Conservation (phyloP, 2,797 vertebrate species). For the Octomys mimax region DNA sequence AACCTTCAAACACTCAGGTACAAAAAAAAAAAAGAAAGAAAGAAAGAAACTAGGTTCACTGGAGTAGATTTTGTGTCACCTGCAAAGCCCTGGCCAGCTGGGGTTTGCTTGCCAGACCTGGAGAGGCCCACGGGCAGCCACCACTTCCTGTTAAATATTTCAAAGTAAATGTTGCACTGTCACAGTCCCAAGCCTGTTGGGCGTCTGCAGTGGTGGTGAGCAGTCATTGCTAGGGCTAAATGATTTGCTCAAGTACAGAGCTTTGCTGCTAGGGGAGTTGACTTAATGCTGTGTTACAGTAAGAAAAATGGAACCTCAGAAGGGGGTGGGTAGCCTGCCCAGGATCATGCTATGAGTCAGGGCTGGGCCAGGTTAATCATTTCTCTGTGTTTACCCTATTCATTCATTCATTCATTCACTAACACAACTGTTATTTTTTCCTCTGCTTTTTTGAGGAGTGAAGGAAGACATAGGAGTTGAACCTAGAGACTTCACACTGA, state of each 20-base stretch:
- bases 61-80: neutral
- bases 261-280: neutral
- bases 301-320: neutral
- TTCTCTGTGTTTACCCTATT: neutral
- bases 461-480: neutral
- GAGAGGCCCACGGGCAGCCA: neutral
- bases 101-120: neutral
- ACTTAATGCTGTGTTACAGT: neutral
- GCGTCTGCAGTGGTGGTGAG: neutral
- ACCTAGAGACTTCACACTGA: neutral
- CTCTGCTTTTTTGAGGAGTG: neutral
- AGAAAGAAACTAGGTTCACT: too few relatives aligned
- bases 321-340: neutral
- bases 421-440: neutral
- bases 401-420: too few relatives aligned
- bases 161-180: neutral
- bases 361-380: neutral
- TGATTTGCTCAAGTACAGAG: neutral
- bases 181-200: neutral
- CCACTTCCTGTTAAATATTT: neutral
- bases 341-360: neutral
- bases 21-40: neutral
- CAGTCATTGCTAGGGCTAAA: neutral
- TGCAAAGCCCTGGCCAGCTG: fast-evolving
- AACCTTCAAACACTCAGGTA: neutral